phyloP scores from a whole-genome alignment of 2,113 vertebrate species.

The Cyanoliseus patagonus region DNA sequence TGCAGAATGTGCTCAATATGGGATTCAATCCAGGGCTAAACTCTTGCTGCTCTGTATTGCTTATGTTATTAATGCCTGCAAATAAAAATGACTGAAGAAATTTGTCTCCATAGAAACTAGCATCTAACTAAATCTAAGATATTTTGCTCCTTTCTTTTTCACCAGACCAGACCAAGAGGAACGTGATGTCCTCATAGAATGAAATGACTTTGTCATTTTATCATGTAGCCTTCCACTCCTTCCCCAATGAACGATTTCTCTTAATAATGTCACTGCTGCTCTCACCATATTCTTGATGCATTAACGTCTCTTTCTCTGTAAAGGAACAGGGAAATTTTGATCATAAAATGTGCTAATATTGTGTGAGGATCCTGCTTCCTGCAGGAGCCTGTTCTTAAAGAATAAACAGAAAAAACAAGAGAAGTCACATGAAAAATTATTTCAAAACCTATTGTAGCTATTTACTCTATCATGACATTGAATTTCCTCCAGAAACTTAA shows the following conservation, averaged over 20 bases:
- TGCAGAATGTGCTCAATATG: conserved; percentile 5
- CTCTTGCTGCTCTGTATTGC: conserved; percentile 45
- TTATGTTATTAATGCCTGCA: conserved; percentile 48
- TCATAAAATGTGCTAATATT: background rate
- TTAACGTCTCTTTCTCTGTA: background rate
- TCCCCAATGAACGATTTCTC: background rate
- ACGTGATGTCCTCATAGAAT: background rate
- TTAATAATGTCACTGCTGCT: background rate
- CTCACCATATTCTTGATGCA: background rate
- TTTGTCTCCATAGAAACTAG: conserved; percentile 68
- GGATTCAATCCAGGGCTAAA: conserved; percentile 57
- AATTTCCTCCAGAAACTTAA: background rate
- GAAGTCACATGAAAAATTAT: background rate
- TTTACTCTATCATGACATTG: background rate
- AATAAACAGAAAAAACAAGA: background rate
- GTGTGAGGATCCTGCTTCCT: background rate
- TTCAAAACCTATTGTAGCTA: background rate
- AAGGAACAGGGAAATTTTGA: background rate
- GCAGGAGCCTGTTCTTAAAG: background rate
- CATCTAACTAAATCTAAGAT: conserved; percentile 48
- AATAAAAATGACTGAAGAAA: conserved; percentile 60
- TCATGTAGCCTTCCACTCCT: background rate
- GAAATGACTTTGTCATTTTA: background rate
- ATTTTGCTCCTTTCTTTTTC: conserved; percentile 39
- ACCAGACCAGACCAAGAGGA: background rate